Evolutionary conservation across 2,113 vertebrate genomes (phyloP).

Genomic region (Corythaixoides concolor): DNA sequence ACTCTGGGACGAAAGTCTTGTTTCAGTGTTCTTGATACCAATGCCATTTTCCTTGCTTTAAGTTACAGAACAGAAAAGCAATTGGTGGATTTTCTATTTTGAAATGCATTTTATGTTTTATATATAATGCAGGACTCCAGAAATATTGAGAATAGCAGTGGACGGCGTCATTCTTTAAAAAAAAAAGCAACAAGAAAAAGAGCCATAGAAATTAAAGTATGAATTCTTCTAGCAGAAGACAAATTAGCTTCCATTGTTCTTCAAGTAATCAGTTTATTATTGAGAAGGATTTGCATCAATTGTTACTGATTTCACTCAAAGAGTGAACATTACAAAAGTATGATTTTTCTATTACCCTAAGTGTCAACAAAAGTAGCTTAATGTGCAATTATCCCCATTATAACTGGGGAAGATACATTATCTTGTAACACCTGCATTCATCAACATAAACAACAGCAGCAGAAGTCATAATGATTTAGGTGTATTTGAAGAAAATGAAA

Average conservation of each 20-base stretch:
- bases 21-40: background rate
- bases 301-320: background rate
- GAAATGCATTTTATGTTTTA: background rate
- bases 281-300: background rate
- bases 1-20: background rate
- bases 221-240: background rate
- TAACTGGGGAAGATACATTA: background rate
- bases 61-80: background rate
- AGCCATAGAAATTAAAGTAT: background rate
- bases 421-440: background rate
- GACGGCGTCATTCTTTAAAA: background rate
- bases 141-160: background rate
- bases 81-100: background rate
- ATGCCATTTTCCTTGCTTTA: background rate
- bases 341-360: background rate
- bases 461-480: background rate
- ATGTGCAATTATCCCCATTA: background rate
- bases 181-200: background rate
- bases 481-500: background rate
- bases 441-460: background rate
- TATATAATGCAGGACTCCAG: background rate
- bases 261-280: background rate
- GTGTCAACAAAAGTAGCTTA: background rate
- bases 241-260: background rate
- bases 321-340: background rate